A percentile compares a stretch with the other conserved stretches of the same genome.
Conservation (phyloP, 2,888 invertebrate genomes). For the Brachyopa scutellaris region DNA sequence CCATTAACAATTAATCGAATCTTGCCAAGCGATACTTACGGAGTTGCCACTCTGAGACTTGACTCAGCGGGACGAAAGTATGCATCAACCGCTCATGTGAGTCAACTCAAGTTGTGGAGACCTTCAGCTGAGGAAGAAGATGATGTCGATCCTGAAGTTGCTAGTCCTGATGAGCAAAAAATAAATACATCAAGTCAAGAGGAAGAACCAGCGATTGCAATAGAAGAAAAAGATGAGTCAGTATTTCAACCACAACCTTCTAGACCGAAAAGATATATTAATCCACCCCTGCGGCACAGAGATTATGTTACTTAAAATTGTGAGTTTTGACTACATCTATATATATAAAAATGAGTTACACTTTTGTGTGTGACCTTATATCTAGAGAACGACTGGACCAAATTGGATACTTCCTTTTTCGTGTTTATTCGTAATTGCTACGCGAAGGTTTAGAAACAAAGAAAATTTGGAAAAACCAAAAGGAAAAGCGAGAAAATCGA, state of each 20-base stretch:
- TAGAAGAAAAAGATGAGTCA: neutral
- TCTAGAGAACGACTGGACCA: too few relatives aligned
- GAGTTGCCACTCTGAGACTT: neutral
- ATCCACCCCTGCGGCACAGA: neutral
- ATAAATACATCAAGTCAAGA: neutral
- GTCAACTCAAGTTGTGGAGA: neutral
- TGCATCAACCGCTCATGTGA: conserved; percentile 1
- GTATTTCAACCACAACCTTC: neutral
- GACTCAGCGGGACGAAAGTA: conserved; percentile 1
- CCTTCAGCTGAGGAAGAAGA: neutral
- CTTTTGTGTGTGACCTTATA: too few relatives aligned
- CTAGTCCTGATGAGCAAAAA: too few relatives aligned
- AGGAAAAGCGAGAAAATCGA: too few relatives aligned
- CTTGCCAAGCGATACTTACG: neutral
- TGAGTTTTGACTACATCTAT: too few relatives aligned
- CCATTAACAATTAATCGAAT: neutral
- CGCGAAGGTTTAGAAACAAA: too few relatives aligned
- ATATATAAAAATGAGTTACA: too few relatives aligned
- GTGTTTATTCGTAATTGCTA: too few relatives aligned
- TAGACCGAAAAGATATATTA: neutral
- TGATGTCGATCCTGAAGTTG: neutral
- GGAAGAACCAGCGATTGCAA: neutral
- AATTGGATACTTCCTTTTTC: too few relatives aligned
- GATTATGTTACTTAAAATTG: too few relatives aligned
- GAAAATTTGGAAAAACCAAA: too few relatives aligned